Percentiles rank a stretch among this genome's conserved stretches.
These are phyloP conservation scores for Odontothrips loti DNA, from an alignment of 2,888 invertebrate species.

Conservation along the genomic window DNA sequence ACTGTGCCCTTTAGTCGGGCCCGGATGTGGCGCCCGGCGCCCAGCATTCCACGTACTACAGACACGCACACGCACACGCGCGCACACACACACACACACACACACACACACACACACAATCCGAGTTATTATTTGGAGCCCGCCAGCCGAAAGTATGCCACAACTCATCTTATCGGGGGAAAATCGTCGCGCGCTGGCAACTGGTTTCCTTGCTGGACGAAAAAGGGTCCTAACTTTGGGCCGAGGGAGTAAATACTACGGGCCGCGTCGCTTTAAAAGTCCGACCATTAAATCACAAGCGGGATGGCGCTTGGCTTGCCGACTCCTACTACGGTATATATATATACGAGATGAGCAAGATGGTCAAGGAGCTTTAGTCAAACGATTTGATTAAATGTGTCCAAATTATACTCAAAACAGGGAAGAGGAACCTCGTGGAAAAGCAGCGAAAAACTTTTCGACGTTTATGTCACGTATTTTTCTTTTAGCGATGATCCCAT, in stretches of 20 bases:
- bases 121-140: constrained; percentile 2
- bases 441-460: too few species aligned
- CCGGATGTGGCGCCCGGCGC: neutral
- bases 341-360: too few species aligned
- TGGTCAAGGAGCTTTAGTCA: too few species aligned
- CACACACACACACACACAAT: too few species aligned
- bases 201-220: neutral
- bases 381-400: too few species aligned
- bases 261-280: neutral
- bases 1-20: neutral
- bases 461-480: too few species aligned
- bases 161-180: constrained; percentile 12
- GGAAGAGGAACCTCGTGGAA: too few species aligned
- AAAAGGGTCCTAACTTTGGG: neutral
- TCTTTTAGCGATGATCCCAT: too few species aligned
- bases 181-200: neutral
- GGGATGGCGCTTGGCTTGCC: neutral
- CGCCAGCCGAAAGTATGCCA: neutral
- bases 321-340: too few species aligned
- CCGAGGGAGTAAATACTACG: neutral
- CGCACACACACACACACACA: too few species aligned
- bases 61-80: too few species aligned
- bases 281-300: neutral
- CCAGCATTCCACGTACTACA: neutral
- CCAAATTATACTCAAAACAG: too few species aligned